phyloP scores from a whole-genome alignment of 2,888 invertebrate genomes.

The Nemotelus nigrinus region DNA sequence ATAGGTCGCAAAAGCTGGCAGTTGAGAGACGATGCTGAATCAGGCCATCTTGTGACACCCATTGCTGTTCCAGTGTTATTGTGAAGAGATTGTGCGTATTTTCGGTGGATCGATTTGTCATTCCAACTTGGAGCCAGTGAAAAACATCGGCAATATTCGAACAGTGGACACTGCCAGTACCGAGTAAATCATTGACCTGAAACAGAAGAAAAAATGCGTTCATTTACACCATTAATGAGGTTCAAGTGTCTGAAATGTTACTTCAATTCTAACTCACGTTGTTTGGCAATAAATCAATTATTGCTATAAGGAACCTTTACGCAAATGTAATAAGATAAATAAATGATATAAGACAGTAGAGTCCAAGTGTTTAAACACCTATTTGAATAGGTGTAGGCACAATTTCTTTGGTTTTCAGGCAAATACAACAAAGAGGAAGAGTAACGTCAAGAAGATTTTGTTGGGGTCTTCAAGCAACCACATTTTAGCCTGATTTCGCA shows the following conservation, averaged over 20 bases:
- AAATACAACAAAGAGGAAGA: too few relatives aligned
- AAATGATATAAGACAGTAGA: too few relatives aligned
- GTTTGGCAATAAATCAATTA: too few relatives aligned
- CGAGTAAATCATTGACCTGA: slow-evolving; percentile 68
- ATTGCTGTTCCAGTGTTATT: slow-evolving; percentile 78
- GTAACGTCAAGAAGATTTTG: too few relatives aligned
- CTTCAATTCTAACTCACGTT: too few relatives aligned
- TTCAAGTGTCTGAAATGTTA: too few relatives aligned
- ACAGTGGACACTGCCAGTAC: slow-evolving; percentile 70
- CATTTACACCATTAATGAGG: too few relatives aligned
- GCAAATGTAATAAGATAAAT: background rate
- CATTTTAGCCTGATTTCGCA: too few relatives aligned
- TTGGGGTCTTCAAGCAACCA: too few relatives aligned
- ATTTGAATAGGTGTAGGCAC: background rate
- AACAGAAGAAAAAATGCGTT: background rate
- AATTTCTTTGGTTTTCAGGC: too few relatives aligned
- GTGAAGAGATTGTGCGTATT: slow-evolving; percentile 75
- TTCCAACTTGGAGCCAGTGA: slow-evolving; percentile 75
- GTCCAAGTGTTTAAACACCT: background rate
- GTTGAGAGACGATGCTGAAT: slow-evolving; percentile 78
- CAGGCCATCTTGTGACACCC: slow-evolving; percentile 74
- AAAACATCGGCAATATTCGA: slow-evolving; percentile 74
- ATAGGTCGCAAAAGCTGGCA: slow-evolving; percentile 78
- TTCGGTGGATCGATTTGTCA: slow-evolving; percentile 69
- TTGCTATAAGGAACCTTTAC: background rate